Evolutionary conservation across 2,113 vertebrate genomes (phyloP), one percentile per base, ranked within the genome.

Genomic region (Rynchops niger): DNA sequence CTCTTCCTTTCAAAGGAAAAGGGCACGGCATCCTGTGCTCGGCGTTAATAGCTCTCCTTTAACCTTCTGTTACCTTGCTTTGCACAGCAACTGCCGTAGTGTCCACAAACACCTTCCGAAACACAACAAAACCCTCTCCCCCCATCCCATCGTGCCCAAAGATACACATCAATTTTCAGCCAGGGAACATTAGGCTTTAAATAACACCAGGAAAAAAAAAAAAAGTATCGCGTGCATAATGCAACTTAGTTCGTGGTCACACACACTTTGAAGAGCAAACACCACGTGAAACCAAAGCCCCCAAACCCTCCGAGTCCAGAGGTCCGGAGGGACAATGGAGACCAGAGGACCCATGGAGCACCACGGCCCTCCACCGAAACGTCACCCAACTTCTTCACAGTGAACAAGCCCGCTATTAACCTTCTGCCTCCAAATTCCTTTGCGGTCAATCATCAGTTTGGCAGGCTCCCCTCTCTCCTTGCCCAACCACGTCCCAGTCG

Each of bases 21-120:
- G 97, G 96, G 97, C 95, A 83, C 56, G 97, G 97, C 96, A 97
- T 98, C 97, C 97, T 97, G 97, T 95, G 38, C 92, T 19, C 13
- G 58, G 69, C 92, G 84, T 13, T 32, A 34, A 45, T 0, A 43
- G 74, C 71, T 55, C 82, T 79, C 85, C 83, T 86, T 30, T 61
- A 76, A 66, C 50, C 82, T 91, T 29, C 43, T 32, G 27, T 15
- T 22, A 27, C 27, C 59, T 65, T 19, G 9, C 42, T 88, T 58
- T 6, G 22, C 45, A 19, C 59, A 42, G 53, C 30, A 16, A 21
- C 56, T 52, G 20, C 84, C 40, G 30, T 4, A 5, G 1, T 0
- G n/a, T 40, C 67, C 91, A 30, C 70, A 73, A 29, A 36, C 84
- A 36, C 32, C 36, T 72, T 52, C 79, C 21, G 76, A 62, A 93